Base-by-base conservation (phyloP, 2,888 invertebrate genomes). In the Sipha maydis region DNA sequence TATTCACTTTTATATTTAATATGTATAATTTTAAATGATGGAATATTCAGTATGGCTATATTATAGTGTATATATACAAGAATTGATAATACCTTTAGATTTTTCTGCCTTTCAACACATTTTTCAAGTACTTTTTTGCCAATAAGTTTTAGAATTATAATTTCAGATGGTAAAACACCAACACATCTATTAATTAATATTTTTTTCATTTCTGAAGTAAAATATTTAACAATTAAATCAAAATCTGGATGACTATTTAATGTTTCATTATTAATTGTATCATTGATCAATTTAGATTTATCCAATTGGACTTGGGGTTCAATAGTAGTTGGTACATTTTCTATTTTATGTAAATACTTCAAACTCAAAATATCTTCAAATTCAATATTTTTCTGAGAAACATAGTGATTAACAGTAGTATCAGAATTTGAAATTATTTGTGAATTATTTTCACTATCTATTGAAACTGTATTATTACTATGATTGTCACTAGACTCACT, bases 61-160 rank as follows among this genome's bases (percentile, higher is more conserved):
- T 28, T 69, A 69, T 28, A 28, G 69, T 2, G 9, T 14, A 28
- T 78, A 78, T 19, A 34, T 34, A 56, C 8, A 14, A 83, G n/a
- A 17, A 73, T 48, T 14, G 21, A 67, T 19, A 25, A 41, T 80
- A 86, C 79, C 79, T 54, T 28, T 19, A 11, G 4, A 28, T 28
- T 3, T 7, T 80, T 21, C 1, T 56, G 25, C 73, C 28, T 80
- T 80, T 73, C 71, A 28, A 61, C 19, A 38, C 79, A 71, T 31
- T 71, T 79, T 71, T 79, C 21, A 28, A 86, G 34, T 31, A 80
- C n/a, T 8, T 38, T 73, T 25, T 38, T 8, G 7, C 86, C 86
- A 38, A 79, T 21, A 56, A 9, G 2, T 88, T 75, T 82, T 5
- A 88, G 9, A 41, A 88, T 25, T 61, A n/a, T 5, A 25, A 88